Evolutionary conservation across 2,888 invertebrate species (phyloP).

Genomic region (Ennomos erosarius): DNA sequence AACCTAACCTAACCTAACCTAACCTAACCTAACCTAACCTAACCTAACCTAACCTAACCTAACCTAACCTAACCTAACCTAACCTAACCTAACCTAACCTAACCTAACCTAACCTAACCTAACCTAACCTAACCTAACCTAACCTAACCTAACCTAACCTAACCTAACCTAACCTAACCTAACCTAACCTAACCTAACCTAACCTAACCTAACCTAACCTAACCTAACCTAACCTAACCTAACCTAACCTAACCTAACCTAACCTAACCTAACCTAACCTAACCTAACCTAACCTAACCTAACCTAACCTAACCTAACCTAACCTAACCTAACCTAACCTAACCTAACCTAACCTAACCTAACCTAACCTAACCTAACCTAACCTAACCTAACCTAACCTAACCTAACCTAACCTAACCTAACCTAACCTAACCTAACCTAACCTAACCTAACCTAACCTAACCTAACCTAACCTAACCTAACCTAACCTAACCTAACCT

Average conservation of each 20-base stretch:
- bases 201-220: constrained; percentile 39
- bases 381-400: constrained; percentile 16
- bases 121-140: constrained; percentile 38
- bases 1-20: constrained; percentile 30
- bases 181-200: constrained; percentile 40
- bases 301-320: constrained; percentile 22
- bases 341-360: constrained; percentile 18
- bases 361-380: constrained; percentile 32
- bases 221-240: constrained; percentile 34
- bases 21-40: constrained; percentile 27
- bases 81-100: constrained; percentile 28
- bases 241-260: constrained; percentile 31
- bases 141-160: constrained; percentile 35
- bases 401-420: constrained; percentile 35
- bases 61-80: constrained; percentile 28
- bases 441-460: constrained; percentile 33
- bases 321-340: constrained; percentile 17
- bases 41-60: constrained; percentile 29
- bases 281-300: constrained; percentile 32
- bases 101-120: constrained; percentile 33
- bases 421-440: constrained; percentile 35
- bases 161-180: constrained; percentile 34
- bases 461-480: constrained; percentile 35
- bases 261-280: constrained; percentile 30
- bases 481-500: constrained; percentile 35